A percentile compares a stretch with the other conserved stretches of the same genome.
phyloP scores from a whole-genome alignment of 2,888 invertebrate genomes.

The Diloba caeruleocephala region DNA sequence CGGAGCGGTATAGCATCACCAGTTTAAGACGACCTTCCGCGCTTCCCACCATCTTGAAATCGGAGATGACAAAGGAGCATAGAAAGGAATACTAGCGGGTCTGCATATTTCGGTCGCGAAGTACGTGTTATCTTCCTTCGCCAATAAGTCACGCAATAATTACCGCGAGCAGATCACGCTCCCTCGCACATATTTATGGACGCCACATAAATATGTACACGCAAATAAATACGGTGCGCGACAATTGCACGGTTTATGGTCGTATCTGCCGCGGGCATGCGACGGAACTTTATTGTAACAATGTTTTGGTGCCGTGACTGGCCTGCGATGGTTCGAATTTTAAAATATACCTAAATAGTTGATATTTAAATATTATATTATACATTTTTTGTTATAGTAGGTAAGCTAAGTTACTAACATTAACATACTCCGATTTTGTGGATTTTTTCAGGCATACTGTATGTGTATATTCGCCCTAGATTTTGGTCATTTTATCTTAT shows the following conservation, averaged over 20 bases:
- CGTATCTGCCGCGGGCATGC: slow-evolving; percentile 70
- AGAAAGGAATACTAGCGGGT: slow-evolving; percentile 52
- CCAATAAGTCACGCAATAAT: slow-evolving; percentile 89
- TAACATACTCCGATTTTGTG: too few relatives aligned
- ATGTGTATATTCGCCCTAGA: too few relatives aligned
- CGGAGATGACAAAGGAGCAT: slow-evolving; percentile 15
- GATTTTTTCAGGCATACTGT: too few relatives aligned
- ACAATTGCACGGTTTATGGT: slow-evolving; percentile 74
- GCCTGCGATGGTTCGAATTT: slow-evolving; percentile 13
- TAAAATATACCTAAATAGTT: too few relatives aligned
- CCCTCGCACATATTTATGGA: slow-evolving; percentile 83
- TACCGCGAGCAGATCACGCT: slow-evolving; percentile 83
- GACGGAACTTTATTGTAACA: slow-evolving; percentile 55
- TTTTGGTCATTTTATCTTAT: slow-evolving; percentile 3
- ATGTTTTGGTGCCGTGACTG: slow-evolving; percentile 52
- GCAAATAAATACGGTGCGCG: slow-evolving; percentile 76
- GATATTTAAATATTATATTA: neutral
- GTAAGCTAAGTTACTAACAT: too few relatives aligned
- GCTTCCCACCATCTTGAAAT: slow-evolving; percentile 24
- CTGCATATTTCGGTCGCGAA: slow-evolving; percentile 67
- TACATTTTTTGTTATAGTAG: too few relatives aligned
- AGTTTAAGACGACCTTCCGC: slow-evolving; percentile 60
- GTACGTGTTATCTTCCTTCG: slow-evolving; percentile 86
- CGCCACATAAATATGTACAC: slow-evolving; percentile 74
- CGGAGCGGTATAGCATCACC: slow-evolving; percentile 72